Conservation (phyloP, 1,140 invertebrate genomes). For the Teleopsis dalmanni region DNA sequence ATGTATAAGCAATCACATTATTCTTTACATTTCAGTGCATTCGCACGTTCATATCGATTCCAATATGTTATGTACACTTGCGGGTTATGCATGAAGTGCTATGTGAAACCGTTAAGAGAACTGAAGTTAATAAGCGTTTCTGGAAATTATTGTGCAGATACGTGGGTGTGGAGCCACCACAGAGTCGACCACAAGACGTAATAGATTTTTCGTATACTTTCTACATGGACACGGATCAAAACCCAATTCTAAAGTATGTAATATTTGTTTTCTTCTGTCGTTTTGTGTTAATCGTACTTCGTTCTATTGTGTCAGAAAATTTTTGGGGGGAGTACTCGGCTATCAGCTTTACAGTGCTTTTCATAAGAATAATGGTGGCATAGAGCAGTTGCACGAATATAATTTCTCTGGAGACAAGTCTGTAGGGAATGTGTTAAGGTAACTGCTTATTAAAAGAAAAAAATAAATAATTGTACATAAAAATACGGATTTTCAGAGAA, state of each 20-base stretch:
- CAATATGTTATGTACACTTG: not conserved
- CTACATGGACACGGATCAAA: not conserved
- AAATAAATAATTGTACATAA: not conserved
- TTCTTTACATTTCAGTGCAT: not conserved
- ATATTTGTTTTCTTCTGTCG: not conserved
- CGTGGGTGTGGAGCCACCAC: conserved; percentile 5
- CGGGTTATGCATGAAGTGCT: conserved; percentile 1
- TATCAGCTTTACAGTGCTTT: conserved; percentile 6
- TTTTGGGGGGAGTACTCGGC: conserved; percentile 1
- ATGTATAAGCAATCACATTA: not conserved
- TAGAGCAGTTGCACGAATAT: not conserved
- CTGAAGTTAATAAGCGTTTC: conserved; percentile 1
- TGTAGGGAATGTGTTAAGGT: not conserved
- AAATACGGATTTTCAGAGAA: not conserved
- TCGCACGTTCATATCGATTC: conserved; percentile 6
- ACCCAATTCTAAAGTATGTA: not conserved
- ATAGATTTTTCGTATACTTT: conserved; percentile 5
- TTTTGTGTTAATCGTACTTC: no score
- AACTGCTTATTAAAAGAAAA: not conserved
- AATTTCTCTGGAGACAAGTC: not conserved
- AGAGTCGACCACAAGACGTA: not conserved
- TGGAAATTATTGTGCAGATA: conserved; percentile 8
- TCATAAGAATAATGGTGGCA: not conserved
- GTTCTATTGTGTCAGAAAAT: conserved; percentile 6
- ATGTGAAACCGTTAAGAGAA: not conserved